phyloP scores from a whole-genome alignment of 2,797 vertebrate genomes.

The Siniperca undulata region DNA sequence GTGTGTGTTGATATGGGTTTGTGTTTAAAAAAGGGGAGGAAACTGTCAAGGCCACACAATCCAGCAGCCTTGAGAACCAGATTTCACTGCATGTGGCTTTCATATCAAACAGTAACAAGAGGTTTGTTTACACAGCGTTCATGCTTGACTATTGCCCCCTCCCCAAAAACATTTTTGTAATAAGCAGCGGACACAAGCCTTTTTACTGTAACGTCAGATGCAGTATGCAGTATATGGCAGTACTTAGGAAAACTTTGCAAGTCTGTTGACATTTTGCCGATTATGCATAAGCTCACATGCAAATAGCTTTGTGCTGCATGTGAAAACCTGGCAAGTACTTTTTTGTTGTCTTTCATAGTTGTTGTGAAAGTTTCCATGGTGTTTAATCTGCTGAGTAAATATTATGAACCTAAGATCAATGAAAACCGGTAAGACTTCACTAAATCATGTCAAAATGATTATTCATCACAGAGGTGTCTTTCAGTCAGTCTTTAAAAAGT shows the following conservation, averaged over 20 bases:
- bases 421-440: background rate
- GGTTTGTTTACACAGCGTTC: constrained; percentile 2
- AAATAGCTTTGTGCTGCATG: background rate
- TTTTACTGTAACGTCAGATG: background rate
- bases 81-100: constrained; percentile 6
- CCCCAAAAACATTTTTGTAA: background rate
- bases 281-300: background rate
- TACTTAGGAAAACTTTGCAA: too few species aligned
- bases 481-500: background rate
- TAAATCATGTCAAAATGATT: background rate
- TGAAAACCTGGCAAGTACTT: background rate
- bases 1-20: background rate
- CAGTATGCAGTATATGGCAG: too few species aligned
- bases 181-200: background rate
- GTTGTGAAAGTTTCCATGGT: constrained; percentile 17
- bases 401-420: background rate
- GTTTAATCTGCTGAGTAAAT: constrained; percentile 32
- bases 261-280: background rate
- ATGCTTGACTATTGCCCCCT: background rate
- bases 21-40: constrained; percentile 22
- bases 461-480: background rate
- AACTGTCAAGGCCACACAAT: constrained; percentile 23
- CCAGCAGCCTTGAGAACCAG: constrained; percentile 16
- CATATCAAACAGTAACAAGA: constrained; percentile 13
- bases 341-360: background rate